These are phyloP conservation scores for Podotricha telesiphe DNA, from an alignment of 2,888 invertebrate genomes.

Conservation along the genomic window DNA sequence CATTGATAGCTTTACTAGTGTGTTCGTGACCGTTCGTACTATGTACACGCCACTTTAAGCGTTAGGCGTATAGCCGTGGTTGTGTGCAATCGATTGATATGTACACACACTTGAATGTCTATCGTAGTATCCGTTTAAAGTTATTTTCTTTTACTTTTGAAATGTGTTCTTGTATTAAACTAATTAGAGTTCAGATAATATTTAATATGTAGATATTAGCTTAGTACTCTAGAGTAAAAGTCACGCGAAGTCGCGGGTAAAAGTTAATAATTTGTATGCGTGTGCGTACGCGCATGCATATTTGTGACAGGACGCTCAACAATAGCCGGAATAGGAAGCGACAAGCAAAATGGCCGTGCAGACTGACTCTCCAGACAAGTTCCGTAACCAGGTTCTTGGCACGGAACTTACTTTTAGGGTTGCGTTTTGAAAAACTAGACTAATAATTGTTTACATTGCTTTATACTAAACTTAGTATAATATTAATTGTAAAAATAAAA, in stretches of 20 bases:
- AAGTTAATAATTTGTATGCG: constrained; percentile 55
- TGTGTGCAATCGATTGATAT: constrained; percentile 47
- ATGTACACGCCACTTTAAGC: constrained; percentile 42
- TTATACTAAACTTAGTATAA: no score
- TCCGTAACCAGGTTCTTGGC: constrained; percentile 73
- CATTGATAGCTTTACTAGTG: constrained; percentile 66
- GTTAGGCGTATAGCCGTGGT: constrained; percentile 38
- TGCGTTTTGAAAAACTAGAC: constrained; percentile 32
- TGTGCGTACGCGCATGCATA: constrained; percentile 60
- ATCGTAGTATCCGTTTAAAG: constrained; percentile 3
- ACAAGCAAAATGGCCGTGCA: constrained; percentile 70
- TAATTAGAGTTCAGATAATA: not conserved
- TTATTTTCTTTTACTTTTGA: not conserved
- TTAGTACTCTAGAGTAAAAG: constrained; percentile 36
- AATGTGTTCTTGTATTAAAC: no score
- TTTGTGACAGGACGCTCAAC: constrained; percentile 76
- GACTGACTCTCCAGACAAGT: constrained; percentile 69
- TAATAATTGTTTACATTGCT: constrained; percentile 14
- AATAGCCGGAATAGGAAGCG: constrained; percentile 83
- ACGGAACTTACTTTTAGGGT: constrained; percentile 46
- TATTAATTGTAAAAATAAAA: no score
- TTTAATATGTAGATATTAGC: not conserved
- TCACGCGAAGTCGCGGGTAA: constrained; percentile 47
- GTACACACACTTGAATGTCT: constrained; percentile 12
- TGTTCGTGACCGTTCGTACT: constrained; percentile 52